Evolutionary conservation across 2,797 vertebrate species (phyloP).

Genomic region (Nannoperca australis): DNA sequence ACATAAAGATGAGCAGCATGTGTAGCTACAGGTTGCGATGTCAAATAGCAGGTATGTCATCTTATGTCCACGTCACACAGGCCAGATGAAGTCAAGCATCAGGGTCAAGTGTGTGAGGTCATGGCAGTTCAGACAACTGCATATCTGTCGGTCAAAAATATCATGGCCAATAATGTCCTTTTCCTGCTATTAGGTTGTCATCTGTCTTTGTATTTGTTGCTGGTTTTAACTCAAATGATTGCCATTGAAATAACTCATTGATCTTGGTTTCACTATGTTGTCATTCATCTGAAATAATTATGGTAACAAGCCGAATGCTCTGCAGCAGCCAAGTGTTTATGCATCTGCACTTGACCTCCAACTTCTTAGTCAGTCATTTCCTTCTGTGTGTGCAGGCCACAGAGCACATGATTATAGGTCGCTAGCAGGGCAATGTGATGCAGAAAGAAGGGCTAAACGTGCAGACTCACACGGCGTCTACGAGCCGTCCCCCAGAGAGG

Average conservation of each 20-base stretch:
- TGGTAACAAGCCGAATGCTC: neutral
- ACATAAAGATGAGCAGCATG: conserved; percentile 21
- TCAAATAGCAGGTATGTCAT: conserved; percentile 5
- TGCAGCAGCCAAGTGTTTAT: conserved; percentile 1
- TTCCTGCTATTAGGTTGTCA: neutral
- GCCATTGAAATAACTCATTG: neutral
- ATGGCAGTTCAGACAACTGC: conserved; percentile 9
- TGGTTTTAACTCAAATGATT: neutral
- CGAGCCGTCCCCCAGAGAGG: neutral
- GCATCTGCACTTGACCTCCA: conserved; percentile 25
- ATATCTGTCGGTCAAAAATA: neutral
- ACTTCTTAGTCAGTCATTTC: conserved; percentile 15
- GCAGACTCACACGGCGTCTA: neutral
- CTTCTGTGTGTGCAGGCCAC: neutral
- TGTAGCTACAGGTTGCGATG: conserved; percentile 1
- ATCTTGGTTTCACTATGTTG: neutral
- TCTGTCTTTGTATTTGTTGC: neutral
- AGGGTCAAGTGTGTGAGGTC: conserved; percentile 28
- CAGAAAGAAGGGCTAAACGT: conserved; percentile 1
- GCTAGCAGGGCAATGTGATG: neutral
- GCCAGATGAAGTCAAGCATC: conserved; percentile 2
- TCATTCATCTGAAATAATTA: neutral
- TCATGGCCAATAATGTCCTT: neutral
- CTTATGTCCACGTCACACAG: neutral
- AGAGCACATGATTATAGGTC: conserved; percentile 18